Conservation (phyloP, 2,113 vertebrate genomes). For the Deroptyus accipitrinus region DNA sequence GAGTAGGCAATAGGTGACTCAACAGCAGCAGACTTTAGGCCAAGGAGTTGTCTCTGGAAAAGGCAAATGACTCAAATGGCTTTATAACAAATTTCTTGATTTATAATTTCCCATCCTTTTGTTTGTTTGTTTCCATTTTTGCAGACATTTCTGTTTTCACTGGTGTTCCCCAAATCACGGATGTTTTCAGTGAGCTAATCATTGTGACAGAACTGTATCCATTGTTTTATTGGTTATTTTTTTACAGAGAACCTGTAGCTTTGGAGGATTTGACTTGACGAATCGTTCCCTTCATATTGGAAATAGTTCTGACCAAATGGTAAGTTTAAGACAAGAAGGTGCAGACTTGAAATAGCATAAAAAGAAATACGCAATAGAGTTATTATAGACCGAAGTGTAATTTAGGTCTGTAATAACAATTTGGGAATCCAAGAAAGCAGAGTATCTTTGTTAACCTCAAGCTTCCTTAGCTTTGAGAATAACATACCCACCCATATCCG, state of each 20-base stretch:
- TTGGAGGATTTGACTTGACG: conserved; percentile 95
- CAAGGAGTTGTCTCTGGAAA: conserved; percentile 22
- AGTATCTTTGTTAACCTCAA: not conserved
- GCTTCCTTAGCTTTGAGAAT: conserved; percentile 41
- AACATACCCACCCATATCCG: conserved; percentile 14
- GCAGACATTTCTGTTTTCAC: conserved; percentile 42
- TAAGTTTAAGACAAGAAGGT: conserved; percentile 72
- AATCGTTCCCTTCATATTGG: conserved; percentile 92
- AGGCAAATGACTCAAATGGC: not conserved
- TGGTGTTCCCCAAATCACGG: not conserved
- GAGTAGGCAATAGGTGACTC: conserved; percentile 22
- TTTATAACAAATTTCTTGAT: conserved; percentile 48
- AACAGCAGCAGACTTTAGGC: conserved; percentile 27
- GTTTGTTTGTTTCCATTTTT: conserved; percentile 56
- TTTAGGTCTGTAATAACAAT: conserved; percentile 32
- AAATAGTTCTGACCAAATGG: conserved; percentile 81
- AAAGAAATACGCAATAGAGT: not conserved
- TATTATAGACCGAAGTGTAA: conserved; percentile 5
- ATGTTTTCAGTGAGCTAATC: not conserved
- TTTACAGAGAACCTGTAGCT: conserved; percentile 95
- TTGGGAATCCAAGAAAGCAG: conserved; percentile 17
- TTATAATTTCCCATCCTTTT: conserved; percentile 60
- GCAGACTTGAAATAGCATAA: conserved; percentile 14
- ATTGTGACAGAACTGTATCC: not conserved
- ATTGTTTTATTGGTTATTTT: not conserved